These are phyloP conservation scores for Drosophila tsacasi DNA, from an alignment of 1,140 invertebrate species.

Conservation along the genomic window DNA sequence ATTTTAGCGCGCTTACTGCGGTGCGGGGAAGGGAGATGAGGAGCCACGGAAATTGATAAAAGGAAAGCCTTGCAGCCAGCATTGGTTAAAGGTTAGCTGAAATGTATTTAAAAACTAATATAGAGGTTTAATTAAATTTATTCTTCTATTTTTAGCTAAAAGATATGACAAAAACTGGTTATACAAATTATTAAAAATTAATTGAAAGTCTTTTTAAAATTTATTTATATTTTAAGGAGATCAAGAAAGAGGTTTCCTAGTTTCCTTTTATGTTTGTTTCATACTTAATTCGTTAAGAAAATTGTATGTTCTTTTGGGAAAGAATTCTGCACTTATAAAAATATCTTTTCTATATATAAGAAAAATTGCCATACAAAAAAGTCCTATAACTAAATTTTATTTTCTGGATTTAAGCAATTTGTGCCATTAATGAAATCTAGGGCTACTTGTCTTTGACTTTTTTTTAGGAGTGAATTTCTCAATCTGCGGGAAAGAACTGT, in stretches of 20 bases:
- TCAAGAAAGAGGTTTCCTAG: background rate
- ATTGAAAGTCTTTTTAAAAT: background rate
- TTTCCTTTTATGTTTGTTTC: background rate
- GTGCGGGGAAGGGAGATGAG: too few relatives aligned
- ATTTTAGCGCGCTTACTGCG: slow-evolving; percentile 67
- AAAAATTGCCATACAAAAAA: too few relatives aligned
- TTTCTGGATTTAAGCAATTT: too few relatives aligned
- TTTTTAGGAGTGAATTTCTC: too few relatives aligned
- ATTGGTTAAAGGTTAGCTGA: slow-evolving; percentile 19
- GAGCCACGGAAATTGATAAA: background rate
- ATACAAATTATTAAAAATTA: background rate
- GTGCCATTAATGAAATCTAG: too few relatives aligned
- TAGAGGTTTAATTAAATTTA: background rate
- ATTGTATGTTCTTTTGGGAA: background rate
- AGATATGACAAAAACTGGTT: background rate
- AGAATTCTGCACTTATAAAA: background rate
- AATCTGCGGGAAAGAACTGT: too few relatives aligned
- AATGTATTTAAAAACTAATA: background rate
- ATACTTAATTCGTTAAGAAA: background rate
- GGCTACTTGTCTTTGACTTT: too few relatives aligned
- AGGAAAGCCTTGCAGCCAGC: background rate
- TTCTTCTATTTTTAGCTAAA: background rate
- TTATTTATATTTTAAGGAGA: background rate
- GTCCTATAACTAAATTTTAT: too few relatives aligned
- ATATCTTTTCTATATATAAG: too few relatives aligned